Conservation (phyloP, 2,797 vertebrate species). For the Craterocephalus amniculus region DNA sequence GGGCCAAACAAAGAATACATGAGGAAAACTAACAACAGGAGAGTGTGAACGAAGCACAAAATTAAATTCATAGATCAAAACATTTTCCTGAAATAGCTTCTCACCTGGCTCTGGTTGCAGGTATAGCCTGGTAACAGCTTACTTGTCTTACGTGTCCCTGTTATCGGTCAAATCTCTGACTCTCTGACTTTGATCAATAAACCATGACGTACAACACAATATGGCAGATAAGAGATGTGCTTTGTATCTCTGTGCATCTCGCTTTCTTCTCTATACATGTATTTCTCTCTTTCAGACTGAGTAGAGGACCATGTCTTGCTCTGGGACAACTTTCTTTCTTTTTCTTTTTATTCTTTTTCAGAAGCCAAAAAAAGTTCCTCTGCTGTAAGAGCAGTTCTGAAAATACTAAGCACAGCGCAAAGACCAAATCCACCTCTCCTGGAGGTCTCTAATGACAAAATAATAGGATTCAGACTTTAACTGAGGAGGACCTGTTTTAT, state of each 20-base stretch:
- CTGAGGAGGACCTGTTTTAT: conserved; percentile 43
- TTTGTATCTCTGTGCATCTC: conserved; percentile 16
- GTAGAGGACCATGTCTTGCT: conserved; percentile 18
- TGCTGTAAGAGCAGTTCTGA: conserved; percentile 13
- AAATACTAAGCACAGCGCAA: too few species aligned
- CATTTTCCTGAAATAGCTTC: not conserved
- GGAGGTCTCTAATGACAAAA: not conserved
- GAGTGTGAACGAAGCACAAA: conserved; percentile 6
- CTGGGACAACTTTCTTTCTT: conserved; percentile 15
- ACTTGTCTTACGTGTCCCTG: conserved; percentile 14
- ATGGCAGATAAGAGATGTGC: conserved; percentile 19
- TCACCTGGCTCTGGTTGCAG: not conserved
- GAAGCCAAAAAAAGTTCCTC: conserved; percentile 43
- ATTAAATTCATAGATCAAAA: conserved; percentile 28
- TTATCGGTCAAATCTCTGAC: conserved; percentile 37
- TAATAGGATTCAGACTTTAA: not conserved
- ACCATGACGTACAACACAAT: conserved; percentile 22
- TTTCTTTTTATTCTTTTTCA: conserved; percentile 8
- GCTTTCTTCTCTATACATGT: conserved; percentile 20
- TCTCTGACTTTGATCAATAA: conserved; percentile 42
- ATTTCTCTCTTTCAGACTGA: conserved; percentile 40
- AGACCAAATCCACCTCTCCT: not conserved
- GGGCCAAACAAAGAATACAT: not conserved
- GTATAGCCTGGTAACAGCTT: conserved; percentile 12
- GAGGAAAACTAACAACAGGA: not conserved